Percentiles rank a stretch among this genome's conserved stretches.
phyloP scores from a whole-genome alignment of 2,797 vertebrate genomes.

The Pristis pectinata region DNA sequence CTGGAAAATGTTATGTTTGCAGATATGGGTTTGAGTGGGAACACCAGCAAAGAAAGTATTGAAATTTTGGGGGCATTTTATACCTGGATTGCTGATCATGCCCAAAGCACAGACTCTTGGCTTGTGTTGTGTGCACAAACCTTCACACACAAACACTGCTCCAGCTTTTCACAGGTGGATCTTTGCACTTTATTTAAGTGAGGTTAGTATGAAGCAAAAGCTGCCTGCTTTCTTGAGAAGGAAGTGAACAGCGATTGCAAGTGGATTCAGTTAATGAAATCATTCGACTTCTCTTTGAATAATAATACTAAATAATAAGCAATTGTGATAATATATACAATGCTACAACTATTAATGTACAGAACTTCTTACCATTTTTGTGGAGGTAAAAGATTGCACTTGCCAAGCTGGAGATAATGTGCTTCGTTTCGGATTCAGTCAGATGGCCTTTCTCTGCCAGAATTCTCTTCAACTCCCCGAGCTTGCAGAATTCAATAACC shows the following conservation, averaged over 20 bases:
- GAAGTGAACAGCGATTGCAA: too few species aligned
- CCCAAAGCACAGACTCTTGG: background rate
- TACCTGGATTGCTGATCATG: background rate
- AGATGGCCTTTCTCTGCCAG: constrained; percentile 15
- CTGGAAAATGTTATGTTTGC: background rate
- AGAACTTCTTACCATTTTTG: constrained; percentile 17
- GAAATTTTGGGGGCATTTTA: background rate
- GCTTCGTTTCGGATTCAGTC: constrained; percentile 25
- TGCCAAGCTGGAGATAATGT: constrained; percentile 3
- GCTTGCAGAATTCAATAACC: constrained; percentile 31
- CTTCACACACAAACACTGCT: background rate
- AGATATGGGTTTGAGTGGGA: background rate
- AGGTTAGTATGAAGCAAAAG: background rate
- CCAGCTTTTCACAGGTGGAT: background rate
- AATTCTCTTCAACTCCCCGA: constrained; percentile 28
- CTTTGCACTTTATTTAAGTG: background rate
- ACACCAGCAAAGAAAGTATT: background rate
- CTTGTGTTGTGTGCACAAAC: background rate
- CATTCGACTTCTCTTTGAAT: background rate
- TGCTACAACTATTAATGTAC: background rate
- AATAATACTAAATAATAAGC: background rate
- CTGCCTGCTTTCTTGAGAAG: background rate
- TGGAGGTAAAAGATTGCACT: constrained; percentile 34
- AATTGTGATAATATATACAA: background rate
- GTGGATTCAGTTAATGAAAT: background rate